Evolutionary conservation across 2,888 invertebrate genomes (phyloP), one percentile per base, ranked within the genome.

Genomic region (Cheilosia vernalis): DNA sequence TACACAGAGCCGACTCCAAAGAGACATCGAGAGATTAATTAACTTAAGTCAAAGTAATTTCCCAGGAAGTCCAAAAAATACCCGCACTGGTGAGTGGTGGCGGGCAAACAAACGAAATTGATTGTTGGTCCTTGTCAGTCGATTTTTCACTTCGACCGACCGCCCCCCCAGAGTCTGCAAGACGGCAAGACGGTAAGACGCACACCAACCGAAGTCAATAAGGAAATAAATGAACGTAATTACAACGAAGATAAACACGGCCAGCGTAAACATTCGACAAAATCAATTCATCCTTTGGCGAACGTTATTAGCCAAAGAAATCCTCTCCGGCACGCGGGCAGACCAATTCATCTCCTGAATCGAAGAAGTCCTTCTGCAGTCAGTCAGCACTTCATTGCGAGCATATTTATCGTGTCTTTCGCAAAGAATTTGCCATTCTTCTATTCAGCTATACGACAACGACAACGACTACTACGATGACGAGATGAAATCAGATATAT

Each of bases 41-140:
- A 90, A 91, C 90, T 91, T 90, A 89, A 90, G 91, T 90, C 90
- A 90, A 89, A 90, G 90, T 89, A 90, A 90, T 90, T 90, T 90
- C 90, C 17, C 60, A 81, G 67, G 77, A 66, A 81, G 72, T 67
- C 76, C 61, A 66, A 81, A 19, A 64, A 84, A 80, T 70, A 66
- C 77, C 72, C 53, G 63, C 33, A 66, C 72, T 79, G 37, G 37
- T 37, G 37, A 37, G 37, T 37, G 37, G 13, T 37, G 21, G 58
- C 49, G 60, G 47, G 78, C 72, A 72, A 85, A 85, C 58, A 84
- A 79, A 84, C 42, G 69, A 85, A 76, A 88, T 88, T 88, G 88
- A 88, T 87, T 82, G 85, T 87, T 82, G 72, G 88, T 87, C 86
- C 85, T 87, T 87, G 81, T 76, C 87, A 87, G 88, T 87, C 85